Evolutionary conservation across 1,140 invertebrate genomes (phyloP).

Genomic region (Zaprionus africanus): DNA sequence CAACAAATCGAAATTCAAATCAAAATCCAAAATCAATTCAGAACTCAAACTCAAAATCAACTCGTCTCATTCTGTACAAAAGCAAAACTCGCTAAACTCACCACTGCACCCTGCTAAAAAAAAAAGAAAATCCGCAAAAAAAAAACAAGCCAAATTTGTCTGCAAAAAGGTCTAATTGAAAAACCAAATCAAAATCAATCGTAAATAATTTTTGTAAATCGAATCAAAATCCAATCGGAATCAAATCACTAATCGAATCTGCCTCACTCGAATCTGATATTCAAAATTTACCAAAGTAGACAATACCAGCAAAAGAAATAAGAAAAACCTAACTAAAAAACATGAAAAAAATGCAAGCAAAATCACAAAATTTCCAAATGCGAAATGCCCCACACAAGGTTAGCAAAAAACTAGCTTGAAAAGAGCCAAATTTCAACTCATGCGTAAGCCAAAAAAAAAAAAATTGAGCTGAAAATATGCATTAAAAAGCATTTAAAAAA

Average conservation of each 20-base stretch:
- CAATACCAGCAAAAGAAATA: slow-evolving; percentile 25
- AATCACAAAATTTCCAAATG: slow-evolving; percentile 80
- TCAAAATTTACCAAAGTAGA: slow-evolving; percentile 34
- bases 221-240: slow-evolving; percentile 37
- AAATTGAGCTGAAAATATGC: slow-evolving; percentile 1
- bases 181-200: slow-evolving; percentile 29
- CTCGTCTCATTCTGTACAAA: slow-evolving; percentile 54
- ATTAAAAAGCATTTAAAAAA: slow-evolving; percentile 16
- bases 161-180: slow-evolving; percentile 2
- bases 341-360: slow-evolving; percentile 72
- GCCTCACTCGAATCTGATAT: slow-evolving; percentile 32
- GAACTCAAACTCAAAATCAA: slow-evolving; percentile 35
- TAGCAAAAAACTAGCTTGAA: slow-evolving; percentile 55
- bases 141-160: slow-evolving; percentile 1
- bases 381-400: slow-evolving; percentile 77
- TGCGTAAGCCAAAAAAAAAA: slow-evolving; percentile 18
- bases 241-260: slow-evolving; percentile 57
- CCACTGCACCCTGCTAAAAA: slow-evolving; percentile 46
- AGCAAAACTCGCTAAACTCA: slow-evolving; percentile 42
- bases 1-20: slow-evolving; percentile 45
- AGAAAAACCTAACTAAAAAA: slow-evolving; percentile 45
- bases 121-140: too few species aligned
- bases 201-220: slow-evolving; percentile 23
- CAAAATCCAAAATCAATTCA: slow-evolving; percentile 18
- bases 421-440: slow-evolving; percentile 35